Base-by-base conservation (phyloP, 2,888 invertebrate genomes). In the Trichopria drosophilae region DNA sequence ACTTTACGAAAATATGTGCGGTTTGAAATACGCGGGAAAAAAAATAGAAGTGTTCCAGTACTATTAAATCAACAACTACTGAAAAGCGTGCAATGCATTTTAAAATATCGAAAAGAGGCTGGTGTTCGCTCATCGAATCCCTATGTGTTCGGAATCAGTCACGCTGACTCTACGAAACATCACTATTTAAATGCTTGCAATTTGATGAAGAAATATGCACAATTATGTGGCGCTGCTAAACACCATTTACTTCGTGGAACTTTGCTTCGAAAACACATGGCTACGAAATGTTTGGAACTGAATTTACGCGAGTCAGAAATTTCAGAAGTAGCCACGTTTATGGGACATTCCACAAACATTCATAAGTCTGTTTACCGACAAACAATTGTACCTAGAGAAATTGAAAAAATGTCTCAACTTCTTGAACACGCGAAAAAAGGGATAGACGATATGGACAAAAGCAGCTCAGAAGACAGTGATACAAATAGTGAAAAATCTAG, bases 331-430 rank as follows among this genome's bases (percentile, higher is more conserved):
- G 51, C 51, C 6, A 46, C 47, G 23, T 55, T 45, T 15, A 46
- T 55, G 55, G 45, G 51, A 6, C 52, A 52, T 23, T 24, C 35
- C 3, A 40, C 39, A 23, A 18, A 41, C 6, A 47, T 47, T 15
- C 47, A 47, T 41, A 39, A 31, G 31, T 18, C 24, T 19, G 19
- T 29, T 19, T 47, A 47, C 23, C 43, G 47, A 2, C 53, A 60
- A 29, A 60, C 62, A 2, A n/a, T 62, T 35, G 15, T 49, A 1
- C 47, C 34, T 22, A 43, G 57, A 34, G 61, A 62, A 13, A 59
- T 62, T 12, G 26, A 55, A 13, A 18, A 43, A n/a, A 52, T 63
- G 31, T 60, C 58, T 2, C 46, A 45, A 44, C 35, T 61, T 18
- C 41, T 60, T 29, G 53, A 61, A 54, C 53, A 7, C 49, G 59